Base-by-base conservation (phyloP, 2,888 invertebrate species). In the Pristionchus japonicus region DNA sequence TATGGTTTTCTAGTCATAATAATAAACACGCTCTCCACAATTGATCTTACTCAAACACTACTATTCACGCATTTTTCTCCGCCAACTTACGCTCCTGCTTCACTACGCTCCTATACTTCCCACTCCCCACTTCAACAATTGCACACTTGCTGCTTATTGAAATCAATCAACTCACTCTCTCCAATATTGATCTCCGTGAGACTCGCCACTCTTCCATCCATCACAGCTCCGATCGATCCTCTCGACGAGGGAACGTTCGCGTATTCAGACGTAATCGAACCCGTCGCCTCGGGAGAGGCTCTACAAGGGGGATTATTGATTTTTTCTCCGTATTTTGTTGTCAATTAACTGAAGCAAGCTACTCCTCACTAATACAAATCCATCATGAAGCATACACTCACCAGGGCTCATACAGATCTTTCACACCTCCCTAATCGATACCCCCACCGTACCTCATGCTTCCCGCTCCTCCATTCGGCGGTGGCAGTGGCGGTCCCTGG, bases 211-310 rank as follows among this genome's bases (percentile, higher is more conserved):
- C 52, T 23, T 83, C 82, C 82, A 34, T 52, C 82, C n/a, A 83
- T 83, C 49, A 57, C 82, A 23, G 52, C 57, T 43, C 82, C 82
- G 34, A 83, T 83, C 37, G 82, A 83, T 52, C 82, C 82, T 49
- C 82, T n/a, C 23, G 86, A 67, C 15, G 86, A 70, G 34, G 89
- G 89, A 23, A 89, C 85, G 57, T 89, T 89, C n/a, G 89, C 89
- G 57, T 89, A 89, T 43, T 89, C 89, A 40, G 89, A 89, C 17
- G 57, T 70, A 37, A 80, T 61, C 40, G 87, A 87, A 2, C 52
- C 87, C 6, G 61, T 74, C n/a, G 61, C 52, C 74, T 86, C 86
- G 27, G 86, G 86, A 7, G 86, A 86, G 0, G 57, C 61, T 34
- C 86, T 86, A 74, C 20, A 74, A 52, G 3, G 3, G 52, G 6